Evolutionary conservation across 2,888 invertebrate species (phyloP).

Genomic region (Lathronympha strigana): DNA sequence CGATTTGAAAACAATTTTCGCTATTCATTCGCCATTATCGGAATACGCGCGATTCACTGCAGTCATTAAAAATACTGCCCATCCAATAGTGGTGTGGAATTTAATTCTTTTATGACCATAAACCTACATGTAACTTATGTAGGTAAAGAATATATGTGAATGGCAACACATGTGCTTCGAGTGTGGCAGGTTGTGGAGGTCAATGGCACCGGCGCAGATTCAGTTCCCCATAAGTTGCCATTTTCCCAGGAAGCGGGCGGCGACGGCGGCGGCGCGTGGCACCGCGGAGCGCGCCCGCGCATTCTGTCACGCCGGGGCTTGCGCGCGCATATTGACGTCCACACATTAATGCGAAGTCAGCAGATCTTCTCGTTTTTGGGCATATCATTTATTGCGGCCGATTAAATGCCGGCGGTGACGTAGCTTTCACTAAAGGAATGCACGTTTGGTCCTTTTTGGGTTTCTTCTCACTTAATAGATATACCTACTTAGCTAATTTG

Average conservation of each 20-base stretch:
- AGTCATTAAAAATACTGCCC: slow-evolving; percentile 59
- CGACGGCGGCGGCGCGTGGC: slow-evolving; percentile 50
- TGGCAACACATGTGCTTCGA: slow-evolving; percentile 70
- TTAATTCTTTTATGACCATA: slow-evolving; percentile 64
- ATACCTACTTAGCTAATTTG: not conserved
- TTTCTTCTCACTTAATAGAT: not conserved
- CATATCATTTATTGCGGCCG: slow-evolving; percentile 60
- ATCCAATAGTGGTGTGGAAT: slow-evolving; percentile 58
- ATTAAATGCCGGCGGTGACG: slow-evolving; percentile 55
- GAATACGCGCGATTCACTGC: slow-evolving; percentile 48
- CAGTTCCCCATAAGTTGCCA: slow-evolving; percentile 81
- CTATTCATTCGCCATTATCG: slow-evolving; percentile 25
- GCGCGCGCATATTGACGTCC: slow-evolving; percentile 76
- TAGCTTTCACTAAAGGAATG: slow-evolving; percentile 50
- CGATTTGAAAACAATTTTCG: not conserved
- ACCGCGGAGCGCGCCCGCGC: slow-evolving; percentile 60
- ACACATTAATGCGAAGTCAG: slow-evolving; percentile 76
- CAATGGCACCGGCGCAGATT: slow-evolving; percentile 80
- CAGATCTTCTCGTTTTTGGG: slow-evolving; percentile 63
- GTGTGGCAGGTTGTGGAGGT: slow-evolving; percentile 71
- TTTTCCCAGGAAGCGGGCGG: slow-evolving; percentile 78
- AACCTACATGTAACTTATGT: slow-evolving; percentile 64
- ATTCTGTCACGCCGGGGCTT: slow-evolving; percentile 78
- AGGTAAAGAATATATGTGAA: slow-evolving; percentile 72
- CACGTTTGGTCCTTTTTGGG: not conserved